Evolutionary conservation across 2,797 vertebrate genomes (phyloP).

Genomic region (Astyanax mexicanus): DNA sequence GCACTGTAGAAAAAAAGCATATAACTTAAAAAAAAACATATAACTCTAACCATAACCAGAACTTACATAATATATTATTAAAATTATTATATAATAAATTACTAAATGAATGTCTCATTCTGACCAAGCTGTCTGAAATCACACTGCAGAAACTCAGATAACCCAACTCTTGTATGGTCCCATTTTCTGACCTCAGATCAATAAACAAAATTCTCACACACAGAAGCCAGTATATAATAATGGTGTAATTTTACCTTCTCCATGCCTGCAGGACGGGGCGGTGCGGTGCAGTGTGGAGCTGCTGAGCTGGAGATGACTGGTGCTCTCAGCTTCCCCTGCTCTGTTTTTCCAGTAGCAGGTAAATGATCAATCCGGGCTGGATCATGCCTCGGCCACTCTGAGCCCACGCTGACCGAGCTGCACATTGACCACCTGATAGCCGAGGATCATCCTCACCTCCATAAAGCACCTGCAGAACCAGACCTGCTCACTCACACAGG

Average conservation of each 20-base stretch:
- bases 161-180: too few relatives aligned
- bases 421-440: background rate
- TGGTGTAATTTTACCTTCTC: constrained; percentile 49
- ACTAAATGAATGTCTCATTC: too few relatives aligned
- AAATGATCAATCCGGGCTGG: constrained; percentile 58
- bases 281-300: background rate
- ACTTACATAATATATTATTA: too few relatives aligned
- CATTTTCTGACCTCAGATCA: too few relatives aligned
- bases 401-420: constrained; percentile 13
- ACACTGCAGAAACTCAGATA: too few relatives aligned
- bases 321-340: constrained; percentile 44
- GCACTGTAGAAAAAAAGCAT: too few relatives aligned
- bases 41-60: too few relatives aligned
- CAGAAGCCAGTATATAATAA: background rate
- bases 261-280: constrained; percentile 16
- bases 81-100: too few relatives aligned
- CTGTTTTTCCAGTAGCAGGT: constrained; percentile 46
- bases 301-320: constrained; percentile 1
- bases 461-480: background rate
- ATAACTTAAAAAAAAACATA: too few relatives aligned
- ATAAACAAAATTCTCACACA: background rate
- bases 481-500: background rate
- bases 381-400: constrained; percentile 70
- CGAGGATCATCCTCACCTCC: background rate
- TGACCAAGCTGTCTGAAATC: too few relatives aligned